phyloP scores from a whole-genome alignment of 2,888 invertebrate genomes.

The Clistopyga incitator region DNA sequence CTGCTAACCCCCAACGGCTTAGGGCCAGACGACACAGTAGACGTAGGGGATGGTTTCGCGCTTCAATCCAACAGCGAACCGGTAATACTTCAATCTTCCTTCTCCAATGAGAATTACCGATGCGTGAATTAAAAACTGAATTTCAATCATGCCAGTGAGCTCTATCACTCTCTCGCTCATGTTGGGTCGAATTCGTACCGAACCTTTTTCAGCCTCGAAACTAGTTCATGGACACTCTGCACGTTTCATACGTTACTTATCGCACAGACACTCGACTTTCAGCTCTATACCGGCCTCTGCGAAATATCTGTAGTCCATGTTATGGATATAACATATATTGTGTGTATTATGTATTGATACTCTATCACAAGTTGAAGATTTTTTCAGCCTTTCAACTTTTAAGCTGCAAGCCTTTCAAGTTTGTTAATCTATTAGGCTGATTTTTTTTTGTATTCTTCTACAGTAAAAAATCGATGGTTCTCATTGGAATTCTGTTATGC shows the following conservation, averaged over 20 bases:
- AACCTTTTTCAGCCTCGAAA: conserved; percentile 43
- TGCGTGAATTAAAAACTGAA: conserved; percentile 74
- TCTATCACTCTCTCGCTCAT: conserved; percentile 34
- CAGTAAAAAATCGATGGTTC: no score
- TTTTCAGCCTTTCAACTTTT: no score
- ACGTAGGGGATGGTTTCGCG: conserved; percentile 44
- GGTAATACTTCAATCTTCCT: conserved; percentile 62
- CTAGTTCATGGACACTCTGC: neutral
- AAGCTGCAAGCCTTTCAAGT: no score
- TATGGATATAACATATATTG: neutral
- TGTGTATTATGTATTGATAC: neutral
- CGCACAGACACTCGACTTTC: neutral
- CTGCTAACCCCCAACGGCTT: conserved; percentile 21
- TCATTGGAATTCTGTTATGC: no score
- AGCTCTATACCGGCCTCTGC: neutral
- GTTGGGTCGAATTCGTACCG: conserved; percentile 29
- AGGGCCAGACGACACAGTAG: conserved; percentile 41
- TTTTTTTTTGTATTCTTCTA: no score
- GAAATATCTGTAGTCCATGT: neutral
- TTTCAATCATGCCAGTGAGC: conserved; percentile 64
- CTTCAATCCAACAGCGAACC: conserved; percentile 41
- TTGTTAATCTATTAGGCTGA: no score
- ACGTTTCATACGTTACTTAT: conserved; percentile 11
- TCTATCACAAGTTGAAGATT: no score
- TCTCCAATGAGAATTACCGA: conserved; percentile 67